These are phyloP conservation scores for Caenorhabditis virilis DNA, from an alignment of 2,888 invertebrate genomes.

Conservation along the genomic window DNA sequence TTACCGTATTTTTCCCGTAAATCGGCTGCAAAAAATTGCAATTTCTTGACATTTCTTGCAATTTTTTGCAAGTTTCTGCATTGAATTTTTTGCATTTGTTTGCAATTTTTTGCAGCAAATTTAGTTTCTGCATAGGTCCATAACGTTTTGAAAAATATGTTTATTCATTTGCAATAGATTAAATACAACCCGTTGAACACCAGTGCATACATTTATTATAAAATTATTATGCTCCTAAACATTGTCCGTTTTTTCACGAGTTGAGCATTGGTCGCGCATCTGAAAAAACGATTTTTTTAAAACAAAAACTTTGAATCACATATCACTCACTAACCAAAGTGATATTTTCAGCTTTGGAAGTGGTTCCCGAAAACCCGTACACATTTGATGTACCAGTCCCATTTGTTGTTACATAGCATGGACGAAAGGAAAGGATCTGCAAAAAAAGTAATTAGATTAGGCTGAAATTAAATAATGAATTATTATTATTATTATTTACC, in stretches of 20 bases:
- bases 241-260: not conserved
- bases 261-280: slow-evolving; percentile 20
- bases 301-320: not conserved
- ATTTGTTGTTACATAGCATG: slow-evolving; percentile 33
- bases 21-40: no score
- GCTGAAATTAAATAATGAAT: not conserved
- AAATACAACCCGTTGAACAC: no score
- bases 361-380: slow-evolving; percentile 24
- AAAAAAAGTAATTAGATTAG: not conserved
- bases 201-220: not conserved
- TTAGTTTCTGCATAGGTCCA: no score
- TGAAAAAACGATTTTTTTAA: slow-evolving; percentile 3
- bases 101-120: no score
- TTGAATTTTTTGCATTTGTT: no score
- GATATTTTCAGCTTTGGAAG: slow-evolving; percentile 29
- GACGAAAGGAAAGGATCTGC: slow-evolving; percentile 39
- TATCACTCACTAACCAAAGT: slow-evolving; percentile 15
- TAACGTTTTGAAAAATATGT: no score
- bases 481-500: slow-evolving; percentile 10
- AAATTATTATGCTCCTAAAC: slow-evolving; percentile 1
- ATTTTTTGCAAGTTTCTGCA: no score
- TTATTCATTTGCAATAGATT: no score
- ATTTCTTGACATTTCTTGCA: no score
- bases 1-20: no score
- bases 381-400: slow-evolving; percentile 29